These are phyloP conservation scores for Caretta caretta DNA, from an alignment of 2,113 vertebrate species.

Conservation along the genomic window DNA sequence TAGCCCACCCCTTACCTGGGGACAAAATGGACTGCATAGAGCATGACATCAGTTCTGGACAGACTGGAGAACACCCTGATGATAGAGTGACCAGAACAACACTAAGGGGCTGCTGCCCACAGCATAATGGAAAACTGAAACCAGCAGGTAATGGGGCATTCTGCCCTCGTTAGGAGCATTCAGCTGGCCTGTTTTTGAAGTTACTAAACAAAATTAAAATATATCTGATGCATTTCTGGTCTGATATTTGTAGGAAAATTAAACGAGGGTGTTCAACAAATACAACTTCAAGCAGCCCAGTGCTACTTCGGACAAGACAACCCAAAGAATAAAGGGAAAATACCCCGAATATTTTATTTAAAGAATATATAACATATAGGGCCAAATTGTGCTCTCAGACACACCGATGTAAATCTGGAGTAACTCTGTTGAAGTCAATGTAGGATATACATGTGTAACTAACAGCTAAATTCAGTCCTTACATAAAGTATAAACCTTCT, in stretches of 20 bases:
- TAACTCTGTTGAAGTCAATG: not conserved
- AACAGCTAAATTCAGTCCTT: not conserved
- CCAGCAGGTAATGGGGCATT: not conserved
- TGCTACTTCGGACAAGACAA: not conserved
- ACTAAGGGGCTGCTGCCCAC: accelerated
- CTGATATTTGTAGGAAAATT: not conserved
- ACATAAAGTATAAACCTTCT: not conserved
- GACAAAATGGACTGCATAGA: not conserved
- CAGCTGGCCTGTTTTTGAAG: not conserved
- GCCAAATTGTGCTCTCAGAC: not conserved
- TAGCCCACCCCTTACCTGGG: not conserved
- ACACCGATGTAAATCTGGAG: not conserved
- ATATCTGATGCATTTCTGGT: not conserved
- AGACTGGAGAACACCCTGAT: not conserved
- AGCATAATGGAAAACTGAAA: not conserved
- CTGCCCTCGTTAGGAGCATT: not conserved
- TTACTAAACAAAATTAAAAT: not conserved
- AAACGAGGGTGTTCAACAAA: not conserved
- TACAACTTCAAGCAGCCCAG: not conserved
- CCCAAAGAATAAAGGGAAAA: not conserved
- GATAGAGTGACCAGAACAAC: not conserved
- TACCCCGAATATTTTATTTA: not conserved
- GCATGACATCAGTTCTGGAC: not conserved
- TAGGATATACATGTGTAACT: not conserved
- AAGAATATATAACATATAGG: not conserved